Evolutionary conservation across 2,888 invertebrate species (phyloP).

Genomic region (Ophion ventricosus): DNA sequence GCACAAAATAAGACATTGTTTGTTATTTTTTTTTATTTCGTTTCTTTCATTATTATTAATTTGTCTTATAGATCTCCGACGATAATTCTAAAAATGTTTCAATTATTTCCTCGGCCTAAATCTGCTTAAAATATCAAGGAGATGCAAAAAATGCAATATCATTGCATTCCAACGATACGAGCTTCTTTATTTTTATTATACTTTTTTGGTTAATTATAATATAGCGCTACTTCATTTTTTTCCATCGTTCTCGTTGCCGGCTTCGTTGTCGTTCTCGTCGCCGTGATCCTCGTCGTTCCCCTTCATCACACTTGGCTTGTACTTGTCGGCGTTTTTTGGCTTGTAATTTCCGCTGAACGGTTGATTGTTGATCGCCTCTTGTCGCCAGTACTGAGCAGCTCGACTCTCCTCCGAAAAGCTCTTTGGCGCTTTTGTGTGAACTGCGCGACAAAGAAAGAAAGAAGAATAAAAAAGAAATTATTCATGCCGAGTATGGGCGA

Average conservation of each 20-base stretch:
- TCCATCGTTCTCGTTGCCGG: background rate
- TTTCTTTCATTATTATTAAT: background rate
- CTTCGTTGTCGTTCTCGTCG: slow-evolving; percentile 1
- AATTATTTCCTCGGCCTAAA: background rate
- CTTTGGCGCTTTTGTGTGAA: slow-evolving; percentile 64
- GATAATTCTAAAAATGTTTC: background rate
- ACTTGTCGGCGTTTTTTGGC: slow-evolving; percentile 67
- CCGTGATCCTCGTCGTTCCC: slow-evolving; percentile 12
- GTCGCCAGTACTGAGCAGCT: slow-evolving; percentile 70
- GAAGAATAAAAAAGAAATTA: background rate
- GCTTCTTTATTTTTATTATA: background rate
- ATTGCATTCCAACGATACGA: no score
- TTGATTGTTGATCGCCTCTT: slow-evolving; percentile 67
- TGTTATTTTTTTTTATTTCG: background rate
- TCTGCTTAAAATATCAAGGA: background rate
- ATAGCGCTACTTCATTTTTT: background rate
- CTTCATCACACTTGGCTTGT: slow-evolving; percentile 39
- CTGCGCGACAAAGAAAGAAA: slow-evolving; percentile 22
- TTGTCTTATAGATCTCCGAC: background rate
- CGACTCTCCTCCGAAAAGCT: slow-evolving; percentile 68
- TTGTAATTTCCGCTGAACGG: slow-evolving; percentile 67
- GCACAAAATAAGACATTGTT: background rate
- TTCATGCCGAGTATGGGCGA: background rate
- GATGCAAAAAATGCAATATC: background rate
- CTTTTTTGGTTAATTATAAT: background rate